Conservation (phyloP, 2,888 invertebrate genomes). For the Limulus polyphemus region DNA sequence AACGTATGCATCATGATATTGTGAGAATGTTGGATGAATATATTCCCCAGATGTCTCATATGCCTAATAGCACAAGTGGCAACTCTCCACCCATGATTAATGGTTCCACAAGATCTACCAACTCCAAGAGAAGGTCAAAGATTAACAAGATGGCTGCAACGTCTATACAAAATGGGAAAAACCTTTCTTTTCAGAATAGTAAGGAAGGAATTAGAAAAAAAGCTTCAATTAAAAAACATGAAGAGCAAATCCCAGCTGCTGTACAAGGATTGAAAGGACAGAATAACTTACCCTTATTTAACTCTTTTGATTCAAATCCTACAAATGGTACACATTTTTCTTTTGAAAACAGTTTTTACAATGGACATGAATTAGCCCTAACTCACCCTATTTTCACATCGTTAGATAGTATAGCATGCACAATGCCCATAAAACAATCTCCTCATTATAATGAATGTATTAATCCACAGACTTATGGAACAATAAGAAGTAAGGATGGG, state of each 20-base stretch:
- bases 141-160: conserved; percentile 20
- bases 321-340: conserved; percentile 4
- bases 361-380: conserved; percentile 15
- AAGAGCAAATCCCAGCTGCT: conserved; percentile 15
- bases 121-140: conserved; percentile 20
- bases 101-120: conserved; percentile 16
- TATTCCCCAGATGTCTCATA: conserved; percentile 52
- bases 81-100: conserved; percentile 10
- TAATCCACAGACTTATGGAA: not conserved
- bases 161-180: not conserved
- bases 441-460: not conserved
- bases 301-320: conserved; percentile 18
- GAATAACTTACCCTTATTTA: conserved; percentile 17
- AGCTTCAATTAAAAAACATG: conserved; percentile 13
- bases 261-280: conserved; percentile 17
- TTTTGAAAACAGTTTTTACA: conserved; percentile 4
- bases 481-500: too few species aligned
- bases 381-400: conserved; percentile 18
- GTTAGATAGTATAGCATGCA: conserved; percentile 4
- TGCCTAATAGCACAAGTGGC: conserved; percentile 14
- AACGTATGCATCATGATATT: conserved; percentile 83
- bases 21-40: conserved; percentile 82
- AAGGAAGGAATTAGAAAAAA: conserved; percentile 14
- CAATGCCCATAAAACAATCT: too few species aligned
- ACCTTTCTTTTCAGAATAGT: not conserved